A percentile compares a stretch with the other conserved stretches of the same genome.
These are phyloP conservation scores for Cotesia typhae DNA, from an alignment of 1,140 invertebrate genomes.

Conservation along the genomic window DNA sequence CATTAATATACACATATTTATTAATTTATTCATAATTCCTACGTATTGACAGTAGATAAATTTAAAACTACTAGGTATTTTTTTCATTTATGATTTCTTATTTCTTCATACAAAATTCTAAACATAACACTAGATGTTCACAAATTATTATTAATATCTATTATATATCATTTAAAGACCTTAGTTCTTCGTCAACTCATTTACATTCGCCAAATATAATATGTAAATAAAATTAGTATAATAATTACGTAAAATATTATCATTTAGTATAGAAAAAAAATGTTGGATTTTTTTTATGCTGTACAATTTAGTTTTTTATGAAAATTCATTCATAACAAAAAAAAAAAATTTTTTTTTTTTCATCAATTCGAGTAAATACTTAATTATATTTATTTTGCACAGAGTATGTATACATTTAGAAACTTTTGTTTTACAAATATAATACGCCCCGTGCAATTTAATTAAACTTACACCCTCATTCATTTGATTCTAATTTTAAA, in stretches of 20 bases:
- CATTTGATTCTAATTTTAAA: not conserved
- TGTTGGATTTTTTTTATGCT: not conserved
- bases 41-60: slow-evolving; percentile 56
- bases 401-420: slow-evolving; percentile 18
- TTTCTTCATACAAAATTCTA: slow-evolving; percentile 50
- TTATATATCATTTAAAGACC: slow-evolving; percentile 23
- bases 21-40: slow-evolving; percentile 49
- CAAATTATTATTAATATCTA: slow-evolving; percentile 6
- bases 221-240: too few species aligned
- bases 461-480: not conserved
- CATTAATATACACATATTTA: slow-evolving; percentile 60
- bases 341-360: not conserved
- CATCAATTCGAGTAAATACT: not conserved
- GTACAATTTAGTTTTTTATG: slow-evolving; percentile 8
- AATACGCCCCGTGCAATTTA: too few species aligned
- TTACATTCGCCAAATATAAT: not conserved
- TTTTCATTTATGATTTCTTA: slow-evolving; percentile 37
- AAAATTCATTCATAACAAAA: not conserved
- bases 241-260: too few species aligned
- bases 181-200: slow-evolving; percentile 1
- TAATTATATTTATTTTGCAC: not conserved
- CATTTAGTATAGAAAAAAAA: too few species aligned
- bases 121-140: slow-evolving; percentile 33
- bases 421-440: slow-evolving; percentile 11
- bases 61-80: slow-evolving; percentile 49